Evolutionary conservation across 2,888 invertebrate species (phyloP), one percentile per base, ranked within the genome.

Genomic region (Plebejus argus): DNA sequence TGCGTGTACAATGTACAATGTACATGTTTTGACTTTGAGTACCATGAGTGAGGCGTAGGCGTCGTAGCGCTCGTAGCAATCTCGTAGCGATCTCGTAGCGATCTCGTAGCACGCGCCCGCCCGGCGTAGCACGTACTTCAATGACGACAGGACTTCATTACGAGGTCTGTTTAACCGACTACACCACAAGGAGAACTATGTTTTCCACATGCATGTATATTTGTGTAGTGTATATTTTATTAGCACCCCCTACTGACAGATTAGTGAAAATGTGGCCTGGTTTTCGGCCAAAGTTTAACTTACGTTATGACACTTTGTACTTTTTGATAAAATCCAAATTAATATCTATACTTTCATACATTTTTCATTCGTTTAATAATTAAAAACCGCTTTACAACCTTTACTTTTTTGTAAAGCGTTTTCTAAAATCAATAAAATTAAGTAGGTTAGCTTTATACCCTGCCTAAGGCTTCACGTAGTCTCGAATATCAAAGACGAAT

Each of bases 401-500:
- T 53, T 18, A 49, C 49, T 49, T 49, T 45, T 66, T 66, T 28
- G 23, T 4, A 66, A 66, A 61, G 10, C 8, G 23, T 61, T 70
- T 33, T 33, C 33, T 33, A 12, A 49, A 72, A 72, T 72, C 45
- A 49, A 72, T 72, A 53, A 74, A 74, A 74, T 20, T 49, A 20
- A 33, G 39, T 15, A 53, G 74, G 74, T 74, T 74, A 28, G 39
- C 74, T 74, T 49, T 74, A 23, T 45, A 49, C 53, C n/a, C 20
- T 23, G 74, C 74, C 49, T 23, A 23, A 45, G 74, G 74, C 74
- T 74, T 45, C 74, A 15, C 10, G 72, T 45, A n/a, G 71, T 39
- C 74, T 74, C 45, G 12, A 49, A 49, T 74, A 74, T 45, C 74
- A 74, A 74, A 74, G 74, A 49, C 23, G 74, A 53, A 23, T 49